Evolutionary conservation across 1,140 invertebrate species (phyloP), one percentile per base, ranked within the genome.

Genomic region (Scaptodrosophila lebanonensis): DNA sequence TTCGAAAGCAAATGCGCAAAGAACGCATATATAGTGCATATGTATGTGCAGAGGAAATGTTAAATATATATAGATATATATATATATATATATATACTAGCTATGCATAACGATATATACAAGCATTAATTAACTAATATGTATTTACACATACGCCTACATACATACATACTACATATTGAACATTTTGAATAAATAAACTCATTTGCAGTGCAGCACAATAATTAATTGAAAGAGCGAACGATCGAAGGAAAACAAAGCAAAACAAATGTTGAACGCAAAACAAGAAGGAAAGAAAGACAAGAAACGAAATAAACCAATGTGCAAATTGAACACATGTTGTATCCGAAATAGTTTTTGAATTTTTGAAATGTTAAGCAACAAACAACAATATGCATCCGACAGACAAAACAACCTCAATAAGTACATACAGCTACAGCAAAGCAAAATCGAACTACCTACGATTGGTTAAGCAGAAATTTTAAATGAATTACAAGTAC

Each of bases 141-240:
- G 17, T 39, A 12, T 30, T 45, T 54, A 44, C 30, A 64, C 25
- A 54, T n/a, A n/a, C n/a, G n/a, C n/a, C n/a, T n/a, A n/a, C 48
- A 49, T 50, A 62, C 35, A 66, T 66, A 53, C 15, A 53, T 25
- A 44, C 16, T 20, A 12, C 40, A 47, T n/a, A 45, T 8, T 15
- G 32, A 42, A 32, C 18, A 43, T 77, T 67, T 71, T 77, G 47
- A 71, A 77, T 77, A 77, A 71, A 61, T 65, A 47, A 72, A 72
- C 54, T 79, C 59, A 79, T 77, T 77, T 77, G 75, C 75, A 79
- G 75, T 82, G 75, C 75, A 75, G 75, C 76, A 82, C 75, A 82
- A 82, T 79, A 82, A 82, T 69, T 67, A n/a, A n/a, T n/a, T n/a
- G n/a, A n/a, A n/a, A n/a, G n/a, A n/a, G n/a, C n/a, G n/a, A n/a